These are phyloP conservation scores for Datnioides undecimradiatus DNA, from an alignment of 2,113 vertebrate species.

Conservation along the genomic window DNA sequence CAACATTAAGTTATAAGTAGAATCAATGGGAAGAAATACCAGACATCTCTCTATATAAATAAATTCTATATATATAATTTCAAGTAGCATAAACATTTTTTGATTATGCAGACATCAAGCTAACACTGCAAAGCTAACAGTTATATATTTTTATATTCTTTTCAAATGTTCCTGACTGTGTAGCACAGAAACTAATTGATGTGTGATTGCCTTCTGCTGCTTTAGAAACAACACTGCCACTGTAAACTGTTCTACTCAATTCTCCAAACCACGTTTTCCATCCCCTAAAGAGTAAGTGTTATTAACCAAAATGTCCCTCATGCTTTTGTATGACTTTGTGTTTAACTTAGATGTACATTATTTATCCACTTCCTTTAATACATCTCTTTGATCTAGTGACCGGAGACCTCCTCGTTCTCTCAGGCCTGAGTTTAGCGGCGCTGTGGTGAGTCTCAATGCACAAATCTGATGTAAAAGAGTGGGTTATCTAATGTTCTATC, in stretches of 20 bases:
- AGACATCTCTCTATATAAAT: too few species aligned
- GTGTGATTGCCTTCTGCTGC: background rate
- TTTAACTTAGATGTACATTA: background rate
- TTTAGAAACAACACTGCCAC: constrained; percentile 14
- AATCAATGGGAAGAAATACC: background rate
- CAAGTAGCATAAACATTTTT: too few species aligned
- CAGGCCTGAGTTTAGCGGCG: constrained; percentile 1
- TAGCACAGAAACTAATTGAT: background rate
- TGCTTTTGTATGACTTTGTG: background rate
- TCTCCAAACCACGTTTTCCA: constrained; percentile 36
- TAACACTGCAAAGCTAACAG: background rate
- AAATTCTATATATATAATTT: too few species aligned
- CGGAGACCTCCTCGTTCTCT: background rate
- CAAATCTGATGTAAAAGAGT: background rate
- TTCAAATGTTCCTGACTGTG: background rate
- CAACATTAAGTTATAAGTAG: background rate
- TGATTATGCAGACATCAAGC: constrained; percentile 27
- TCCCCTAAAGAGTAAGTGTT: constrained; percentile 51
- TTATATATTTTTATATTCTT: constrained; percentile 43
- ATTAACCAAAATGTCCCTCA: background rate
- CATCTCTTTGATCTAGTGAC: constrained; percentile 35
- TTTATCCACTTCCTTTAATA: background rate
- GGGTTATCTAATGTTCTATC: too few species aligned
- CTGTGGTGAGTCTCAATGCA: background rate
- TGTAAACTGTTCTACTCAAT: background rate